phyloP scores from a whole-genome alignment of 2,797 vertebrate species.

The Botia kubotai region DNA sequence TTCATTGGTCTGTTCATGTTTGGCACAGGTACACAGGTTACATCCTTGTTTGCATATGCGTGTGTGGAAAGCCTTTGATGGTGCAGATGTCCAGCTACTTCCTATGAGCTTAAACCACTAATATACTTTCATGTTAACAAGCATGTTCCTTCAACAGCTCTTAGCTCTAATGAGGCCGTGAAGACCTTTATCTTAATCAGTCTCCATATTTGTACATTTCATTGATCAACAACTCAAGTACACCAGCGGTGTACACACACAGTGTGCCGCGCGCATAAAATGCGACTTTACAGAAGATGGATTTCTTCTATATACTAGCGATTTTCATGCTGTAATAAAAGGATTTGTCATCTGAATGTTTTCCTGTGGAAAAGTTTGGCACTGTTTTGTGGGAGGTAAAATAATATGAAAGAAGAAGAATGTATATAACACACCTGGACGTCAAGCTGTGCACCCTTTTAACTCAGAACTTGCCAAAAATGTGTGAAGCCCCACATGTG shows the following conservation, averaged over 20 bases:
- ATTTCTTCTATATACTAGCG: conserved; percentile 14
- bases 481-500: conserved; percentile 45
- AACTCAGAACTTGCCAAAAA: conserved; percentile 50
- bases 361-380: conserved; percentile 17
- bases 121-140: conserved; percentile 63
- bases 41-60: conserved; percentile 46
- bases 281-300: background rate
- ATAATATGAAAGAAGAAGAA: background rate
- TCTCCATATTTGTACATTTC: conserved; percentile 24
- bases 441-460: conserved; percentile 52
- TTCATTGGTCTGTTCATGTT: conserved; percentile 57
- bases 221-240: background rate
- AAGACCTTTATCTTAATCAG: conserved; percentile 41
- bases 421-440: conserved; percentile 57
- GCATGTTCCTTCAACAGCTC: conserved; percentile 49
- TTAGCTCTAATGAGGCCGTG: conserved; percentile 50
- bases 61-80: conserved; percentile 53
- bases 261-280: background rate
- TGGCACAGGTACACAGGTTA: conserved; percentile 57
- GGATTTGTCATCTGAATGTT: conserved; percentile 32
- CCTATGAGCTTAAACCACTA: conserved; percentile 52
- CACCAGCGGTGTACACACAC: background rate
- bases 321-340: conserved; percentile 18
- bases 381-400: conserved; percentile 13
- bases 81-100: conserved; percentile 59